Evolutionary conservation across 2,888 invertebrate species (phyloP).

Genomic region (Urechis unicinctus): DNA sequence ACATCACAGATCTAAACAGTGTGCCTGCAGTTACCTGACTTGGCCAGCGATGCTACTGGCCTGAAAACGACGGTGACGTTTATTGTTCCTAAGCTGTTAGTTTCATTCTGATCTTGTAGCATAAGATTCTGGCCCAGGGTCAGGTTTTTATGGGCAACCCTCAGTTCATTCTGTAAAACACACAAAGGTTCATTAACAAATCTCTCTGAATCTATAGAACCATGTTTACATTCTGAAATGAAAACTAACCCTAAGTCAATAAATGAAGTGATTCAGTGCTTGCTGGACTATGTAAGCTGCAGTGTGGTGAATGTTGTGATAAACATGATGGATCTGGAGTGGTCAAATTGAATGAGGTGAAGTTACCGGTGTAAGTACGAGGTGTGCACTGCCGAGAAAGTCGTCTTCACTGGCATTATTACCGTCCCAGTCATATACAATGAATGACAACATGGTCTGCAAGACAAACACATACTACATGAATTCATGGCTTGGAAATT

Average conservation of each 20-base stretch:
- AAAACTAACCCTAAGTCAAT: too few species aligned
- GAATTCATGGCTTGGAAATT: neutral
- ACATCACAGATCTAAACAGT: too few species aligned
- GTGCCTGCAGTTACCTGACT: conserved; percentile 24
- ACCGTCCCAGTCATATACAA: conserved; percentile 57
- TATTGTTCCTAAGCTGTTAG: conserved; percentile 44
- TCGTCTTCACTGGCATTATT: conserved; percentile 54
- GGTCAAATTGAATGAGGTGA: neutral
- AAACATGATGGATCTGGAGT: neutral
- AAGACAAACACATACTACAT: conserved; percentile 10
- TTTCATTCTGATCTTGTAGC: conserved; percentile 31
- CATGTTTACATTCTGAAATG: too few species aligned
- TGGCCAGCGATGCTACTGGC: conserved; percentile 50
- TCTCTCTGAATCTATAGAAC: too few species aligned
- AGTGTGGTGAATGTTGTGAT: too few species aligned
- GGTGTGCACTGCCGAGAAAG: conserved; percentile 54
- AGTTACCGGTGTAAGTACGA: conserved; percentile 51
- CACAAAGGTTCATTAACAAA: neutral
- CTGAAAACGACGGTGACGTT: conserved; percentile 54
- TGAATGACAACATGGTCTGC: conserved; percentile 50
- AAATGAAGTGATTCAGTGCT: too few species aligned
- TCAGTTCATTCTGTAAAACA: conserved; percentile 29
- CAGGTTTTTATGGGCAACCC: conserved; percentile 28
- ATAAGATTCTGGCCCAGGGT: conserved; percentile 43
- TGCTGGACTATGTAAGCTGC: too few species aligned